Conservation (phyloP, 2,888 invertebrate species). For the Patella depressa region DNA sequence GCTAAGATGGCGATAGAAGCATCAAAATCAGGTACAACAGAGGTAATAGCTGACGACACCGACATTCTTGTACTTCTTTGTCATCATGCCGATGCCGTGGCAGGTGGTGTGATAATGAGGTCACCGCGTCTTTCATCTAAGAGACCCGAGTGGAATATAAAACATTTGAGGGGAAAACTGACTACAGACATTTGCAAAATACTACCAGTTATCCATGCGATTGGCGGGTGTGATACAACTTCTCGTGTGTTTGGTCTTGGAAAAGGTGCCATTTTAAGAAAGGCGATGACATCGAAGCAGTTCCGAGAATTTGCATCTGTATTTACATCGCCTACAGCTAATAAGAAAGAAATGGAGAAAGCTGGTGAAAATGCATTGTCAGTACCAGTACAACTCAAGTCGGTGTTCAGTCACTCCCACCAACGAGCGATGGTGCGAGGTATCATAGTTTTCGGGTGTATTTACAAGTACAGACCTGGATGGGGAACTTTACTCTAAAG, state of each 20-base stretch:
- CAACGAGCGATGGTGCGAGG: neutral
- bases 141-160: constrained; percentile 6
- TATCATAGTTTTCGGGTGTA: neutral
- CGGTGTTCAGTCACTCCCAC: neutral
- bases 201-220: constrained; percentile 31
- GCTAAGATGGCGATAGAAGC: constrained; percentile 37
- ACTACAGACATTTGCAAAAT: constrained; percentile 22
- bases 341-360: neutral
- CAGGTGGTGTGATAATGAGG: constrained; percentile 17
- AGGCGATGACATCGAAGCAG: neutral
- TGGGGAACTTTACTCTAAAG: neutral
- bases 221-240: constrained; percentile 37
- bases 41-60: constrained; percentile 38
- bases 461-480: neutral
- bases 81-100: constrained; percentile 13
- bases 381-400: neutral
- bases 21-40: constrained; percentile 22
- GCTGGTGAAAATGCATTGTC: constrained; percentile 14
- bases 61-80: constrained; percentile 38
- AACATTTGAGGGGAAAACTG: neutral
- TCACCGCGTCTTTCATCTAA: neutral
- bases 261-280: constrained; percentile 23
- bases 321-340: neutral
- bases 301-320: neutral
- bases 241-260: constrained; percentile 36